Percentiles rank a stretch among this genome's conserved stretches.
phyloP scores from a whole-genome alignment of 2,113 vertebrate species.

The Poeciliopsis retropinna region DNA sequence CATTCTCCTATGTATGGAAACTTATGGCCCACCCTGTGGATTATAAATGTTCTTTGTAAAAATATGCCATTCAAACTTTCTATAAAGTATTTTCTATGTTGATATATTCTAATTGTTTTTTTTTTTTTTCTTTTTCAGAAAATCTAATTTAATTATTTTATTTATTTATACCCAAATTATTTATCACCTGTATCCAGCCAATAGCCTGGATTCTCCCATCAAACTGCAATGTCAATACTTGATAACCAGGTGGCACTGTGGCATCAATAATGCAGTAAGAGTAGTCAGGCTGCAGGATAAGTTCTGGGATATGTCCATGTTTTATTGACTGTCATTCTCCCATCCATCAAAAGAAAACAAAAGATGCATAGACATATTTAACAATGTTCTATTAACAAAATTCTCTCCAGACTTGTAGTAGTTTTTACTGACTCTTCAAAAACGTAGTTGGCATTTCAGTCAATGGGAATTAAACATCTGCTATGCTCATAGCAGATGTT shows the following conservation, averaged over 20 bases:
- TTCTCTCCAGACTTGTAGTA: background rate
- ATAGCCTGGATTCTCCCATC: background rate
- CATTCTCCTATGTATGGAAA: too few relatives aligned
- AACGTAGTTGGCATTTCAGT: background rate
- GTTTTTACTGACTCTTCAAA: background rate
- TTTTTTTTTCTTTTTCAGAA: too few relatives aligned
- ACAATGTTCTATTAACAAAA: background rate
- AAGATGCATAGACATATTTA: background rate
- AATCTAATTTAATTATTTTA: background rate
- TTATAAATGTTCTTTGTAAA: too few relatives aligned
- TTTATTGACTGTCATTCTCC: background rate
- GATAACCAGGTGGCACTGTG: constrained; percentile 65
- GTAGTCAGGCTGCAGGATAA: constrained; percentile 40
- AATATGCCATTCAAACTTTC: too few relatives aligned
- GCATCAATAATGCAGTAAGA: constrained; percentile 58
- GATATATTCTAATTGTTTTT: too few relatives aligned
- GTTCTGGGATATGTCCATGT: background rate
- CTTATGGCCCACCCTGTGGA: too few relatives aligned
- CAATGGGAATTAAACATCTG: background rate
- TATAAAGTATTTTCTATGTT: too few relatives aligned
- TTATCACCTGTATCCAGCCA: background rate
- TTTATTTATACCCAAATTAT: background rate
- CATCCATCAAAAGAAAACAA: background rate
- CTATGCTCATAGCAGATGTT: background rate
- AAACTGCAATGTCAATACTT: constrained; percentile 37